Evolutionary conservation across 2,888 invertebrate species (phyloP).

Genomic region (Geotrupes spiniger): DNA sequence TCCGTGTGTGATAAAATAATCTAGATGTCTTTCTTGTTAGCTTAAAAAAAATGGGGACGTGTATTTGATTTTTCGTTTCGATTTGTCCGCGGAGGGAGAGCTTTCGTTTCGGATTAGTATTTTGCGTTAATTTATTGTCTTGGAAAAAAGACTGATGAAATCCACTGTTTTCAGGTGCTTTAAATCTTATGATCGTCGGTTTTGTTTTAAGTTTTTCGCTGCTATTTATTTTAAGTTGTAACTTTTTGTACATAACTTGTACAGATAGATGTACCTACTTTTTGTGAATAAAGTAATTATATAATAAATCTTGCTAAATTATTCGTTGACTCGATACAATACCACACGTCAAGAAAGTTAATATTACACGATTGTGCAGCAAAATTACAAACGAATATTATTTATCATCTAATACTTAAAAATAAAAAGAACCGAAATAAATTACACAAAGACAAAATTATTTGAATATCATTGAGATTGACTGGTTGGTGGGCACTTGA

Average conservation of each 20-base stretch:
- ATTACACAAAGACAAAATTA: too few species aligned
- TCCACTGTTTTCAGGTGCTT: conserved; percentile 4
- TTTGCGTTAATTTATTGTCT: neutral
- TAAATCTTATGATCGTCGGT: conserved; percentile 2
- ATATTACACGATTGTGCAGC: too few species aligned
- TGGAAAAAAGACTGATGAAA: conserved; percentile 4
- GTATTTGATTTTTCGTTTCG: too few species aligned
- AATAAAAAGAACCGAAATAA: too few species aligned
- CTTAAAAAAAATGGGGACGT: too few species aligned
- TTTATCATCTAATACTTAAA: too few species aligned
- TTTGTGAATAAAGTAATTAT: conserved; percentile 28
- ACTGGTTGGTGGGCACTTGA: too few species aligned
- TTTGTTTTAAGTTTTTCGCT: conserved; percentile 4
- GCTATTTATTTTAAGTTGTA: conserved; percentile 17
- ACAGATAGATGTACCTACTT: conserved; percentile 27
- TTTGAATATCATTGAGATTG: too few species aligned
- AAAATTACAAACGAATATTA: too few species aligned
- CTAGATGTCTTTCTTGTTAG: neutral
- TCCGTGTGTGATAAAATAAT: conserved; percentile 2
- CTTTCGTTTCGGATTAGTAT: neutral
- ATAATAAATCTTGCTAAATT: too few species aligned
- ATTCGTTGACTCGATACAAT: too few species aligned
- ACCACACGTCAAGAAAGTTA: too few species aligned
- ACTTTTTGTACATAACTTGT: conserved; percentile 25
- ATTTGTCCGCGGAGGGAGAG: neutral